phyloP scores from a whole-genome alignment of 1,140 invertebrate genomes.

The Ephestia elutella region DNA sequence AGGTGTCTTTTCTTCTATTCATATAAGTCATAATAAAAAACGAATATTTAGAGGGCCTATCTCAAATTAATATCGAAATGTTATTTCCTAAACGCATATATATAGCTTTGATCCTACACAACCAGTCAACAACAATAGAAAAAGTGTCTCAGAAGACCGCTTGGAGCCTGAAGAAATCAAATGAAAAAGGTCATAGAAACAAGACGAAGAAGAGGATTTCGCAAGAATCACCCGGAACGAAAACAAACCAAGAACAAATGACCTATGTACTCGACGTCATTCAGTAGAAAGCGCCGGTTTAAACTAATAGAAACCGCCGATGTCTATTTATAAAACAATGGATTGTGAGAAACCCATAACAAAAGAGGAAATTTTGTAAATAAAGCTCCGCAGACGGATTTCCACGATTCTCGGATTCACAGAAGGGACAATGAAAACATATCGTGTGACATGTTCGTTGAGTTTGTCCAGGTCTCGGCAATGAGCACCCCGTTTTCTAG shows the following conservation, averaged over 20 bases:
- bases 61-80: no score
- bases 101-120: no score
- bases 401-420: conserved; percentile 3
- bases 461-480: neutral
- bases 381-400: neutral
- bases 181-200: no score
- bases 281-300: neutral
- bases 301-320: neutral
- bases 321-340: neutral
- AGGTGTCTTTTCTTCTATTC: no score
- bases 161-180: no score
- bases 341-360: neutral
- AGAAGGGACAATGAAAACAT: neutral
- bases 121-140: no score
- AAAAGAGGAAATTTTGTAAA: conserved; percentile 4
- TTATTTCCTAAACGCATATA: no score
- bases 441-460: neutral
- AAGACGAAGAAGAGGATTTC: no score
- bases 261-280: neutral
- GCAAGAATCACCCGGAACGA: no score
- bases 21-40: no score
- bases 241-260: neutral
- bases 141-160: no score
- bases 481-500: neutral
- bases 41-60: no score